Evolutionary conservation across 2,113 vertebrate genomes (phyloP), one percentile per base, ranked within the genome.

Genomic region (Sorex fumeus): DNA sequence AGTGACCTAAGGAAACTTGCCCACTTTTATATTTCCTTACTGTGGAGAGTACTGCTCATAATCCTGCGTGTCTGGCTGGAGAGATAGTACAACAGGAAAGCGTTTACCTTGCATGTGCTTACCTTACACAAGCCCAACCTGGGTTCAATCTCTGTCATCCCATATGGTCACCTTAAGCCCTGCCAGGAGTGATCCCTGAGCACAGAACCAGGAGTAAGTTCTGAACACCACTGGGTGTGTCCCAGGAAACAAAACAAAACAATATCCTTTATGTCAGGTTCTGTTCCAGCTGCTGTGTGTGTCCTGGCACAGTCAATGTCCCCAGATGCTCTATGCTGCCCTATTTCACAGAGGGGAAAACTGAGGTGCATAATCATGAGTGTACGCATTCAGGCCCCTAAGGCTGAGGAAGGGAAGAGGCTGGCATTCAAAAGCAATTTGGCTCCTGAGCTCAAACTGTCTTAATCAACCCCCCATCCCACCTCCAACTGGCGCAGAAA

Each of bases 301-400:
- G 30, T n/a, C 47, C 32, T 27, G 16, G 64, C 11, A 40, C 43
- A 62, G 1, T 3, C 3, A 27, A 18, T 13, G 25, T 53, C 11
- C 57, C 92, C 71, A 30, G 2, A 21, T 11, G n/a, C 88, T 47
- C 32, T 28, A 12, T 15, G 34, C 40, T 4, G 23, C 45, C 28
- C 40, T 30, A 47, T 30, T 90, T 90, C 62, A 85, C 70, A 64
- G 89, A 69, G 28, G 75, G 78, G 64, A 34, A 92, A 57, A 74
- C 34, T 11, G 43, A 93, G 64, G 2, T 23, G 0, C 34, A n/a
- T 16, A 90, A 74, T 84, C 40, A 4, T 28, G 7, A 72, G 0
- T 0, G 6, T 64, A 5, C 3, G 1, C 8, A 10, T 12, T 82
- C 69, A 27, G 43, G 82, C 27, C 28, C 91, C 77, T 60, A 40